Evolutionary conservation across 2,797 vertebrate genomes (phyloP), one percentile per base, ranked within the genome.

Genomic region (Fratercula arctica): DNA sequence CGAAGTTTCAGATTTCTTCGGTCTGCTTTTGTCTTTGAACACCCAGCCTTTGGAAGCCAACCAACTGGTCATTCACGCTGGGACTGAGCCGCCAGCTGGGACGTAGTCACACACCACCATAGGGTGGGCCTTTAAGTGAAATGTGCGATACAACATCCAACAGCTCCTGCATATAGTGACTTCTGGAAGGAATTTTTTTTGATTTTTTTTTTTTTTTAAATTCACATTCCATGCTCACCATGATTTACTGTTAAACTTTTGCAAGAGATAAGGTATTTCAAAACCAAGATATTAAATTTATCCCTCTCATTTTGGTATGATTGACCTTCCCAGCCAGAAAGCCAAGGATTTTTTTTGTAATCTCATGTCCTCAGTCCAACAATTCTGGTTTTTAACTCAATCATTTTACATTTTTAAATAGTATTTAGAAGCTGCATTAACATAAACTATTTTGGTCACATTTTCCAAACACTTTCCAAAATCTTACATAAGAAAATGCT

Each of bases 391-490:
- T 89, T 88, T 78, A 83, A 82, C 21, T 80, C 60, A 3, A 51
- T 17, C 9, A 15, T 75, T 85, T 80, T 51, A 83, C 35, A 59
- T 74, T 90, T 87, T 87, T 25, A 85, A 89, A 43, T 12, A 73
- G 11, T 69, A 86, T 82, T 81, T 53, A 69, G 29, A 90, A 87
- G 37, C 25, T 85, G 48, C 51, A 63, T 88, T 91, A 93, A 94
- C 50, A 75, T 37, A 53, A 96, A 85, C 67, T 82, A 79, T 82
- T 90, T 70, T 69, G 63, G 73, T 72, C 67, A 85, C 31, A 57
- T 87, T 93, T 93, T 74, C 61, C 68, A 85, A 90, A 86, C 31
- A 11, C 35, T 68, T 95, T n/a, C 28, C 76, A 80, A 87, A 83
- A 80, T 59, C 53, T 95, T 61, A 86, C n/a, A 33, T 61, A 68